Base-by-base conservation (phyloP, 2,113 vertebrate species). In the Nesoenas mayeri region DNA sequence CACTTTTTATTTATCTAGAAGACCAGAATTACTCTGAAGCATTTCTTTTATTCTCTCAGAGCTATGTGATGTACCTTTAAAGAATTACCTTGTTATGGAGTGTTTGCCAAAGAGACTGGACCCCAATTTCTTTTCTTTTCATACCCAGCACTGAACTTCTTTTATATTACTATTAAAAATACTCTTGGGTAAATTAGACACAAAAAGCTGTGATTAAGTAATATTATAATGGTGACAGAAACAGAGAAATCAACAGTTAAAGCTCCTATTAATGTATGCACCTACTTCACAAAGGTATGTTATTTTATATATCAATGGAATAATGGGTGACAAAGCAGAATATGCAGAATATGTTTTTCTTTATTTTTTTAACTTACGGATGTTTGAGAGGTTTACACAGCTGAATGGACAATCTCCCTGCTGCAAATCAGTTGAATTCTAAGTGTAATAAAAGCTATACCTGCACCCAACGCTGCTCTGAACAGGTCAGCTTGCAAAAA, bases 181-280 rank as follows among this genome's bases (percentile, higher is more conserved):
- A 79, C 91, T 88, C 89, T 95, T 91, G 92, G 94, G 95, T 96
- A 95, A 86, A 95, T 93, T 96, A 94, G 72, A 88, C 66, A 88
- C 73, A 93, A 97, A 97, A 95, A 91, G 65, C 71, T 79, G 60
- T 88, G 94, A 94, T 93, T 95, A 93, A 96, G 93, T 93, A 95
- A 91, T 91, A 86, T 91, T 78, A 92, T 84, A 95, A 95, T 71
- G 67, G 69, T 90, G 92, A 95, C 94, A 94, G 75, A 86, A 96
- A 90, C 73, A 82, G 75, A 72, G 50, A 95, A 89, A 96, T 93
- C 83, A 93, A 97, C 93, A 82, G 81, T 93, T 95, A 90, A 79
- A 66, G 42, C 47, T 91, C 72, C 82, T 66, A 74, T 83, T 95
- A 91, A 90, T 60, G 26, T 71, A 85, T 61, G 65, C 36, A 78